Evolutionary conservation across 2,113 vertebrate species (phyloP).

Genomic region (Anseranas semipalmata): DNA sequence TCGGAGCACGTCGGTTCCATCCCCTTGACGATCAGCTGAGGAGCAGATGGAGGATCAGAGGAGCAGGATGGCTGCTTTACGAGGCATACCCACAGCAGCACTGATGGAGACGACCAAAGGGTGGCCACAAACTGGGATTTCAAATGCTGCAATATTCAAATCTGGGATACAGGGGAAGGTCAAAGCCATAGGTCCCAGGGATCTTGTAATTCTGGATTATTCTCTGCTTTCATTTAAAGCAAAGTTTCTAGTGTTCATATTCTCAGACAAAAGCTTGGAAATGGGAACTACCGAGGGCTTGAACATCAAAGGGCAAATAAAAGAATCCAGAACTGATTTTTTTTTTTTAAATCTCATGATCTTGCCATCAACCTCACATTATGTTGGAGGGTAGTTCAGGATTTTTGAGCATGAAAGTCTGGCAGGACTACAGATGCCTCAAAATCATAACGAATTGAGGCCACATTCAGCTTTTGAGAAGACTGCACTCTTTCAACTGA

Average conservation of each 20-base stretch:
- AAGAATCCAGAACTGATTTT: conserved; percentile 3
- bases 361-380: conserved; percentile 42
- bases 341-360: neutral
- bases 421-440: conserved; percentile 31
- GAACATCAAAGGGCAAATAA: conserved; percentile 46
- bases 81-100: neutral
- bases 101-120: neutral
- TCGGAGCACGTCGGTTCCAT: conserved; percentile 5
- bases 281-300: conserved; percentile 2
- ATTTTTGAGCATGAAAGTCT: conserved; percentile 35
- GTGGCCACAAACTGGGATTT: neutral
- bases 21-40: conserved; percentile 45
- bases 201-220: conserved; percentile 6
- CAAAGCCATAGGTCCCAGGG: neutral
- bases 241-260: conserved; percentile 5
- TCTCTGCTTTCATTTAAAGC: neutral
- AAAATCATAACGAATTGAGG: conserved; percentile 12
- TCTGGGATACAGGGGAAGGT: neutral
- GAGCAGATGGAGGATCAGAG: conserved; percentile 58
- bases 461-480: neutral
- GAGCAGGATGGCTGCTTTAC: neutral
- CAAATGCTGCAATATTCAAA: neutral
- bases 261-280: conserved; percentile 43
- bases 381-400: neutral
- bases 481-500: neutral